Conservation (phyloP, 2,113 vertebrate species). For the Hippocampus comes region DNA sequence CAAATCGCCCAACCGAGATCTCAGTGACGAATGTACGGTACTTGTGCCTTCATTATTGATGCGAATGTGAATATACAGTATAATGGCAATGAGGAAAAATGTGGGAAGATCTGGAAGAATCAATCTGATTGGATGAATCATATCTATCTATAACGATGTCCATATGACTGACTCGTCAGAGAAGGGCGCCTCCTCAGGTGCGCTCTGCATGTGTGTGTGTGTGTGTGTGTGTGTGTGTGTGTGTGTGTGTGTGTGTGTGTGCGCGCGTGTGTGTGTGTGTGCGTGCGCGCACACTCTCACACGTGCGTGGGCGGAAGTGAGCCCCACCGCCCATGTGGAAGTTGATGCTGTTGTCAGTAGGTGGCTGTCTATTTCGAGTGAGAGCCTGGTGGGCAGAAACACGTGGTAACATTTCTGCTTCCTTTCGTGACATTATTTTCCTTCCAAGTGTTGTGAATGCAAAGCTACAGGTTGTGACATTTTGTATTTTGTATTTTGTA, state of each 20-base stretch:
- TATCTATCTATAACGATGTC: too few species aligned
- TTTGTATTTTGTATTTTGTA: too few species aligned
- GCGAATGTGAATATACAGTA: background rate
- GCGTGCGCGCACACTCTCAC: background rate
- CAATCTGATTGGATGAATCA: too few species aligned
- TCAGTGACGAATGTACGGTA: background rate
- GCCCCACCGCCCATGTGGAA: slow-evolving; percentile 57
- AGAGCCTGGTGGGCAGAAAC: slow-evolving; percentile 55
- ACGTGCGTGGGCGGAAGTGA: slow-evolving; percentile 48
- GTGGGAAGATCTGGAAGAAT: too few species aligned
- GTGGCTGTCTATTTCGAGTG: slow-evolving; percentile 71
- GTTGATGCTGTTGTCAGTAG: slow-evolving; percentile 60
- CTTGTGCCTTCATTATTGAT: background rate
- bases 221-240: slow-evolving; percentile 9
- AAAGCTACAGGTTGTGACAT: background rate
- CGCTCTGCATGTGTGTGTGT: slow-evolving; percentile 1
- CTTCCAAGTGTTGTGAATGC: slow-evolving; percentile 34
- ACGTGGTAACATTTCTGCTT: slow-evolving; percentile 21
- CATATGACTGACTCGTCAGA: slow-evolving; percentile 54
- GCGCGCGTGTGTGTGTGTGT: slow-evolving; percentile 5
- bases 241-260: background rate
- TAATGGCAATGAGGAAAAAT: background rate
- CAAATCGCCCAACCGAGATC: too few species aligned
- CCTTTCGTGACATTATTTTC: slow-evolving; percentile 30
- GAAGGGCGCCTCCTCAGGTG: slow-evolving; percentile 33